Evolutionary conservation across 2,113 vertebrate species (phyloP).

Genomic region (Aplodontia rufa): DNA sequence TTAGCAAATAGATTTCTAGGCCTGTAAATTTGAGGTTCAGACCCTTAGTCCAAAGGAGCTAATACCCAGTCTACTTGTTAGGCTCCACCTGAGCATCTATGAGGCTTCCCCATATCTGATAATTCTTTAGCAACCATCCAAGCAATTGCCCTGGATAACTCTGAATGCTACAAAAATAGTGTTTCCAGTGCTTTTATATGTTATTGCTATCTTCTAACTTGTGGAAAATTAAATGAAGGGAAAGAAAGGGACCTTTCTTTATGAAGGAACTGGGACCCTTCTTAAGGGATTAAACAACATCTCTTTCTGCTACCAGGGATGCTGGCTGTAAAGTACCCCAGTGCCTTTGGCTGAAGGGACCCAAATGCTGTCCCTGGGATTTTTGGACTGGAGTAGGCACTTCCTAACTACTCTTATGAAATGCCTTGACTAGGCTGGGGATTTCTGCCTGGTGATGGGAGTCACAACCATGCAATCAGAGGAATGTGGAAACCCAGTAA

Average conservation of each 20-base stretch:
- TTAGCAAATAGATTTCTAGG: not conserved
- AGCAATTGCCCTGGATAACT: not conserved
- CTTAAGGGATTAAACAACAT: not conserved
- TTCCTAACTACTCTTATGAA: not conserved
- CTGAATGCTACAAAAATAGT: not conserved
- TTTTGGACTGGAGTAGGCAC: not conserved
- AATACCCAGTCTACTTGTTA: not conserved
- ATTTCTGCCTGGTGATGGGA: not conserved
- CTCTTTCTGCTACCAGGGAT: not conserved
- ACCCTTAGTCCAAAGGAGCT: not conserved
- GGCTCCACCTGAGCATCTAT: not conserved
- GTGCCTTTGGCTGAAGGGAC: not conserved
- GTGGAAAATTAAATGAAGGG: not conserved
- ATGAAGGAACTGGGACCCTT: not conserved
- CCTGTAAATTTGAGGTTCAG: not conserved
- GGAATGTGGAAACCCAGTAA: not conserved
- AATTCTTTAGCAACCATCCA: not conserved
- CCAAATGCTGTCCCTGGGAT: not conserved
- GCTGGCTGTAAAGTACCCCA: not conserved
- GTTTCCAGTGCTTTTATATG: not conserved
- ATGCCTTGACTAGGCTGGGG: not conserved
- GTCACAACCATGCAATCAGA: not conserved
- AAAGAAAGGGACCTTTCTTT: conserved; percentile 27
- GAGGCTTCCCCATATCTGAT: not conserved
- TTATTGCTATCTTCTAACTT: not conserved